Evolutionary conservation across 1,140 invertebrate genomes (phyloP), one percentile per base, ranked within the genome.

Genomic region (Melipona quadrifasciata): DNA sequence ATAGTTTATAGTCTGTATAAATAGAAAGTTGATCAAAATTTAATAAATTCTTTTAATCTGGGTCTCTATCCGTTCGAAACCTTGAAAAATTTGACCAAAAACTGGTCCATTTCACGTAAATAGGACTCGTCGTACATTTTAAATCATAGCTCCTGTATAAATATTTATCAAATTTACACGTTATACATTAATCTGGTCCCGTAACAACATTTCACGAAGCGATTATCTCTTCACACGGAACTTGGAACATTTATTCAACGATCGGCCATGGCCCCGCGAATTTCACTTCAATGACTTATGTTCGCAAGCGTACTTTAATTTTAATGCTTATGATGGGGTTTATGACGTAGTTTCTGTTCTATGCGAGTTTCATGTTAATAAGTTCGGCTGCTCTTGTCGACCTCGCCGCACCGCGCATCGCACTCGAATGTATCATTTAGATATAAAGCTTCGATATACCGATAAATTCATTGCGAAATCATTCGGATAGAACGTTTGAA

Each of bases 301-400:
- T 51, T 53, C 67, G 51, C 68, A 53, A 80, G 72, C 24, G 51
- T 72, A 72, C 79, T 72, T 27, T 72, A 80, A 80, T 80, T 80
- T 80, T 72, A 80, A 80, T 72, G 79, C 55, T 80, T 61, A 61
- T 58, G 68, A 80, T 61, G 68, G 34, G 68, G 55, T 80, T 80
- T 61, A 80, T 55, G 79, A 58, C 34, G 68, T 55, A 61, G 57
- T 80, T 80, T 34, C 53, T 72, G 53, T 80, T 80, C 68, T 72
- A 80, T 80, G 79, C 68, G 79, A 80, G 67, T 80, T 80, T 72
- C 79, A 80, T 80, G 68, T 72, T 80, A 80, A 80, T 80, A 80
- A 80, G 67, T 72, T 61, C 4, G 17, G 34, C 14, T 39, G 11
- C 58, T 24, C 34, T 72, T n/a, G 55, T n/a, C 14, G n/a, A n/a